Percentiles rank a stretch among this genome's conserved stretches.
Evolutionary conservation across 2,797 vertebrate species (phyloP).

Genomic region (Propithecus perrieri): DNA sequence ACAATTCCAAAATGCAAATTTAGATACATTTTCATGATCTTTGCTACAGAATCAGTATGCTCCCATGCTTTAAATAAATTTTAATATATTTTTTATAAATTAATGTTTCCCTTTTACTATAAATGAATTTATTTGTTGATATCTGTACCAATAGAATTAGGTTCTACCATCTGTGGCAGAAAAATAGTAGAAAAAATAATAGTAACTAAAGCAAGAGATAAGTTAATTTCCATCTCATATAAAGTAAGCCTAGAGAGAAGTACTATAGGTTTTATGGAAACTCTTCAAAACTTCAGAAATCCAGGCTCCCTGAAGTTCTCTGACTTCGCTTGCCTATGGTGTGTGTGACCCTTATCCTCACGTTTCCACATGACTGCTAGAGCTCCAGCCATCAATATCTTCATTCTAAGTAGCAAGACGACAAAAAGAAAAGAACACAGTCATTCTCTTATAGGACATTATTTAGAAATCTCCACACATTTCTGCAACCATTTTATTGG

Average conservation of each 20-base stretch:
- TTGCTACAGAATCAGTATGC: not conserved
- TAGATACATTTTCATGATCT: not conserved
- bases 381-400: not conserved
- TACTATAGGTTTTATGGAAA: not conserved
- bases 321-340: not conserved
- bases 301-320: not conserved
- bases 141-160: not conserved
- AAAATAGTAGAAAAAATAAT: not conserved
- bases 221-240: not conserved
- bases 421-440: not conserved
- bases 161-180: not conserved
- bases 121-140: not conserved
- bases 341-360: not conserved
- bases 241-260: not conserved
- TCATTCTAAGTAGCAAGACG: not conserved
- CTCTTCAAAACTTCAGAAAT: not conserved
- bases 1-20: not conserved
- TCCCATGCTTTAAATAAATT: not conserved
- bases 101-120: not conserved
- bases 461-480: not conserved
- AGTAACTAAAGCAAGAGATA: not conserved
- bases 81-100: not conserved
- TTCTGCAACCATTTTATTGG: not conserved
- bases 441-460: not conserved
- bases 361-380: not conserved